phyloP scores from a whole-genome alignment of 1,140 invertebrate species.

The Branchinecta lindahli region DNA sequence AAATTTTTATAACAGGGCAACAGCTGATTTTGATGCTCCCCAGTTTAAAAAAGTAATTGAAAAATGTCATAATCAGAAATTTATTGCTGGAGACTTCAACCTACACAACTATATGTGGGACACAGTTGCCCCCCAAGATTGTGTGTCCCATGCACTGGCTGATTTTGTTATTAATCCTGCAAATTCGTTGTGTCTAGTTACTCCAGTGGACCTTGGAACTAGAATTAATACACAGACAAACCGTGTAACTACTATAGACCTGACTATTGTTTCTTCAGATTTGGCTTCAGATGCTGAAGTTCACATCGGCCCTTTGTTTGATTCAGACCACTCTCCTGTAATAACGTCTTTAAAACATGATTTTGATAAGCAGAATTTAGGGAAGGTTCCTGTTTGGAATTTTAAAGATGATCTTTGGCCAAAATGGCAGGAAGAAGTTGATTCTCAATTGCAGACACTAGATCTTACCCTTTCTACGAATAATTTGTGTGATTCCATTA shows the following conservation, averaged over 20 bases:
- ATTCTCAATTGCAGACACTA: neutral
- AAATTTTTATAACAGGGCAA: too few relatives aligned
- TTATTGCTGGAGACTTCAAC: slow-evolving; percentile 1
- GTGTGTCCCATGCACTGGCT: neutral
- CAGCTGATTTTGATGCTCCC: too few relatives aligned
- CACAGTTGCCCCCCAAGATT: neutral
- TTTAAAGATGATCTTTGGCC: neutral
- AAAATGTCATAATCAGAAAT: too few relatives aligned
- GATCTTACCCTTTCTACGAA: neutral
- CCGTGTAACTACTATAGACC: neutral
- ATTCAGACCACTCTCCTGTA: neutral
- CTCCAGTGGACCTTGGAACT: neutral
- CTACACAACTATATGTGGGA: slow-evolving; percentile 1
- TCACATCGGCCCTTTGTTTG: neutral
- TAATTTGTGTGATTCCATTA: neutral
- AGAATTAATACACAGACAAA: neutral
- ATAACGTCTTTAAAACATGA: neutral
- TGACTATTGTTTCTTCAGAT: neutral
- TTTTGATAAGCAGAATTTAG: neutral
- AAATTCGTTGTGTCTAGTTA: neutral
- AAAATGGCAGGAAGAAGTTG: slow-evolving; percentile 4
- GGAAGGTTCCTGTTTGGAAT: neutral
- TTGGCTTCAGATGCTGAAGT: neutral
- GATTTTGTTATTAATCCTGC: neutral
- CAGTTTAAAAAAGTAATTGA: too few relatives aligned